Evolutionary conservation across 2,888 invertebrate species (phyloP).

Genomic region (Coremacera marginata): DNA sequence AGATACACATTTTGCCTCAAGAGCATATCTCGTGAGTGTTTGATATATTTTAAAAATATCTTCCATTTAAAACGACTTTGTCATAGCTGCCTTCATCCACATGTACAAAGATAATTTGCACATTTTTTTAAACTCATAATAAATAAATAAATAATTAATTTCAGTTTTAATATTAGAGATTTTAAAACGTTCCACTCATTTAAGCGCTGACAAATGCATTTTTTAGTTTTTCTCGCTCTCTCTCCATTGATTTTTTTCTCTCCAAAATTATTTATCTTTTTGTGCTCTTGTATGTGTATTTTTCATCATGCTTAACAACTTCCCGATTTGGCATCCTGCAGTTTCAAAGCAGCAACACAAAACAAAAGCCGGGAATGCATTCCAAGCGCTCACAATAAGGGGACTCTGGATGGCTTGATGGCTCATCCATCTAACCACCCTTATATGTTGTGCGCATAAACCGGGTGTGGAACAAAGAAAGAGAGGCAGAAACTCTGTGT

Average conservation of each 20-base stretch:
- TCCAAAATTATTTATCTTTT: background rate
- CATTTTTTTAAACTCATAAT: background rate
- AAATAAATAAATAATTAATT: background rate
- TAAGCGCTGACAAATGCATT: background rate
- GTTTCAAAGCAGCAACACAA: background rate
- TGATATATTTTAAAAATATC: too few species aligned
- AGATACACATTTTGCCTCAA: too few species aligned
- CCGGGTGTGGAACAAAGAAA: constrained; percentile 28
- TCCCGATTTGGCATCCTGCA: constrained; percentile 3
- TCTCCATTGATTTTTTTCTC: constrained; percentile 3
- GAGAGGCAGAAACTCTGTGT: background rate
- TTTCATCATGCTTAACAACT: background rate
- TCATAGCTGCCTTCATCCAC: background rate
- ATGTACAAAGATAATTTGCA: background rate
- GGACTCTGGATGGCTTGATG: background rate
- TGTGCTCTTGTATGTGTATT: background rate
- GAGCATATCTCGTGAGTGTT: too few species aligned
- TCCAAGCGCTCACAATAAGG: background rate
- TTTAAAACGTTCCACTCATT: background rate
- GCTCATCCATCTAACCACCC: constrained; percentile 5
- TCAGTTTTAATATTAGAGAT: background rate
- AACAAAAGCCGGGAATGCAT: constrained; percentile 7
- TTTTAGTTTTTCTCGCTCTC: background rate
- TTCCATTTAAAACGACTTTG: too few species aligned
- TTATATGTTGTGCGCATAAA: constrained; percentile 13